Conservation (phyloP, 1,140 invertebrate genomes). For the Nephila pilipes region DNA sequence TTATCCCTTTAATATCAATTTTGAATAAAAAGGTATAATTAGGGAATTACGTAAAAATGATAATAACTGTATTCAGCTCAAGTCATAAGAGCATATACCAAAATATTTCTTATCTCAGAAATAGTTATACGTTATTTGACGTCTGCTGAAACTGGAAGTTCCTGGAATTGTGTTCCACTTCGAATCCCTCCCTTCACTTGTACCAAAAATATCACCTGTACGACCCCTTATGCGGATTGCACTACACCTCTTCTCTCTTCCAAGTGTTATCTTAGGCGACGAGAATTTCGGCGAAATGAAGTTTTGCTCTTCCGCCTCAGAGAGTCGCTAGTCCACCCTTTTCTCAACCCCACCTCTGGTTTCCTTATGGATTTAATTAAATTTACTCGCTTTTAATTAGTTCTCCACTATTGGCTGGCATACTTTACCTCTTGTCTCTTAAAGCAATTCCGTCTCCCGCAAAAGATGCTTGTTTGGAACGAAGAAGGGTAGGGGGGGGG, state of each 20-base stretch:
- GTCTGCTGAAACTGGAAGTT: not conserved
- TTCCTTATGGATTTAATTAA: constrained; percentile 76
- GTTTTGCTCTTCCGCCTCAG: constrained; percentile 47
- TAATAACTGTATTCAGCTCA: too few species aligned
- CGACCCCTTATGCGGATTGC: constrained; percentile 36
- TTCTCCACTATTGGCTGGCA: constrained; percentile 70
- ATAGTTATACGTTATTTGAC: too few species aligned
- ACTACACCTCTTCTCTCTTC: constrained; percentile 43
- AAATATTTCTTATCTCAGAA: too few species aligned
- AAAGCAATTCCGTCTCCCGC: constrained; percentile 63
- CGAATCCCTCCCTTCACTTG: not conserved
- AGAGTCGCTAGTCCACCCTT: constrained; percentile 3
- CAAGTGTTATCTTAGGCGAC: constrained; percentile 69
- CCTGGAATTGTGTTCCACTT: not conserved
- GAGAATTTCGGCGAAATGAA: constrained; percentile 72
- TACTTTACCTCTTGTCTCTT: constrained; percentile 67
- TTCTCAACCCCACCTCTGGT: not conserved
- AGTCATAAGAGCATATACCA: too few species aligned
- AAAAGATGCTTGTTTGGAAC: constrained; percentile 62
- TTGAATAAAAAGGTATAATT: too few species aligned
- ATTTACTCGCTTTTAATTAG: constrained; percentile 76
- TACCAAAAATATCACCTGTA: not conserved
- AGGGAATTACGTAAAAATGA: too few species aligned
- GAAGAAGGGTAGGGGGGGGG: not conserved
- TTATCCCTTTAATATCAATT: too few species aligned